Percentiles rank a stretch among this genome's conserved stretches.
These are phyloP conservation scores for Drosophila grimshawi DNA, from an alignment of 1,140 invertebrate genomes.

Conservation along the genomic window DNA sequence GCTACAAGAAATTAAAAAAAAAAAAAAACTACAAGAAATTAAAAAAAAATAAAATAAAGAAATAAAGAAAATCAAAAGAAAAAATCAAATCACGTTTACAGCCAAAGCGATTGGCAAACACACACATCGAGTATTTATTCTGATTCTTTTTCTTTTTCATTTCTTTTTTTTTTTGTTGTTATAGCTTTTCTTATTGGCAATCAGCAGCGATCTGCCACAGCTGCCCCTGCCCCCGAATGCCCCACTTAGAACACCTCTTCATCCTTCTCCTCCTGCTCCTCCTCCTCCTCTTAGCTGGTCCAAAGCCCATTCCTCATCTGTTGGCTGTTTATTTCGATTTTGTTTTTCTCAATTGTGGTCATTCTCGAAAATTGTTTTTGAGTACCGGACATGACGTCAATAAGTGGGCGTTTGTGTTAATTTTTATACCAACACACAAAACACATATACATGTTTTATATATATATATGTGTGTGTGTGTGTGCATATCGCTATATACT, in stretches of 20 bases:
- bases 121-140: conserved; percentile 6
- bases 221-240: conserved; percentile 1
- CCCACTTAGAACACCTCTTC: no score
- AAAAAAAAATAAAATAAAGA: conserved; percentile 36
- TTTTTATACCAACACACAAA: conserved; percentile 63
- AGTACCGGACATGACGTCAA: conserved; percentile 83
- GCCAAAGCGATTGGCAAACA: conserved; percentile 44
- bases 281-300: not conserved
- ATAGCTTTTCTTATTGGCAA: conserved; percentile 66
- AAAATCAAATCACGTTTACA: conserved; percentile 57
- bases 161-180: conserved; percentile 6
- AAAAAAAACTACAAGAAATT: conserved; percentile 22
- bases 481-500: conserved; percentile 8
- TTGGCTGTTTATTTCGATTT: conserved; percentile 75
- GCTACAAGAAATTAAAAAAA: conserved; percentile 19
- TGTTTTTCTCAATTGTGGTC: conserved; percentile 82
- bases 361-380: conserved; percentile 83
- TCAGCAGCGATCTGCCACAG: conserved; percentile 40
- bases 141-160: conserved; percentile 2
- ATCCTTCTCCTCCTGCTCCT: not conserved
- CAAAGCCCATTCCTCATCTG: conserved; percentile 36
- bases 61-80: conserved; percentile 25
- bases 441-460: conserved; percentile 24
- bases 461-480: not conserved
- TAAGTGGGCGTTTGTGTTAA: conserved; percentile 83